Evolutionary conservation across 2,797 vertebrate genomes (phyloP).

Genomic region (Todus mexicanus): DNA sequence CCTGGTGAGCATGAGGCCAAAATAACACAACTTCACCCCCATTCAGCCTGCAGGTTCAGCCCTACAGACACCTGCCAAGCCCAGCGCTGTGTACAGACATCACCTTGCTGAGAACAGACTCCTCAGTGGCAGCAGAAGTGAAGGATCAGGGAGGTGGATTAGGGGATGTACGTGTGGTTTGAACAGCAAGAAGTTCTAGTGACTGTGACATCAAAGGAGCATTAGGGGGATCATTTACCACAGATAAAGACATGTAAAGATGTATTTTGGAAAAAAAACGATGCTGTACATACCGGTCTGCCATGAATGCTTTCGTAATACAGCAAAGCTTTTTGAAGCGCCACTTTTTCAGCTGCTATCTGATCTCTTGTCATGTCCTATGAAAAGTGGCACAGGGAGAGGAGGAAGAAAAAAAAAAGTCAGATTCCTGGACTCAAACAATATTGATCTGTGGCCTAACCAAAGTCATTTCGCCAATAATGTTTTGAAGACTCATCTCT

Average conservation of each 20-base stretch:
- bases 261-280: neutral
- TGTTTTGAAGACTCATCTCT: neutral
- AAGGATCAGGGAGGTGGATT: neutral
- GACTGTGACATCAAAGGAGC: neutral
- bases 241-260: neutral
- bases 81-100: neutral
- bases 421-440: neutral
- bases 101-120: neutral
- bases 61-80: neutral
- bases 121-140: neutral
- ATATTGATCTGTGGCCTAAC: neutral
- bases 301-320: slow-evolving; percentile 96
- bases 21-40: too few relatives aligned
- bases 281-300: slow-evolving; percentile 84
- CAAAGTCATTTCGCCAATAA: neutral
- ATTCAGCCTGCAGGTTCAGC: neutral
- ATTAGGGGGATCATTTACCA: neutral
- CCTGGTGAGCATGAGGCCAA: neutral
- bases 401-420: neutral
- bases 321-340: slow-evolving; percentile 92
- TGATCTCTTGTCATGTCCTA: slow-evolving; percentile 99
- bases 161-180: neutral
- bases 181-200: neutral
- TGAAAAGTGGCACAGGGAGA: neutral
- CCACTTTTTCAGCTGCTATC: slow-evolving; percentile 92